Conservation (phyloP, 53 echinoderm and acorn worm genomes). For the Stichopus horrens region DNA sequence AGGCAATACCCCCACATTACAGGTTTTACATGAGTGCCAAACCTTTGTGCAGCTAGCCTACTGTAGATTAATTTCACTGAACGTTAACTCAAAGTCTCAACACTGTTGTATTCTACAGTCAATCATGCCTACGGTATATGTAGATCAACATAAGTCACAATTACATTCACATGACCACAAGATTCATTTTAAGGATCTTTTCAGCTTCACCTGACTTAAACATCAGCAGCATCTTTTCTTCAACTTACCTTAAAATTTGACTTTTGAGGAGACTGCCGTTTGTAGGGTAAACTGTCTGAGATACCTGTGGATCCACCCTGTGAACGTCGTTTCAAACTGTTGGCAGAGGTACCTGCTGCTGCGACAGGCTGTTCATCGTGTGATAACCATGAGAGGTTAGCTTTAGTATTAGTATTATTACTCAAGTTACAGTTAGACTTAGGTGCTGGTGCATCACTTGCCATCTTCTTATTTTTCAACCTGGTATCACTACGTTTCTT, state of each 20-base stretch:
- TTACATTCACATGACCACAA: not conserved
- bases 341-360: not conserved
- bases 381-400: not conserved
- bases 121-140: not conserved
- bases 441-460: not conserved
- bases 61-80: too few species aligned
- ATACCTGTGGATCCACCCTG: not conserved
- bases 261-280: slow-evolving; percentile 19
- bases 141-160: not conserved
- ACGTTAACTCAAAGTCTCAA: not conserved
- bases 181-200: not conserved
- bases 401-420: not conserved
- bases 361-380: not conserved
- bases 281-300: not conserved
- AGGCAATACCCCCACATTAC: too few species aligned
- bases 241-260: not conserved
- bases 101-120: not conserved
- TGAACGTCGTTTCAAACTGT: not conserved
- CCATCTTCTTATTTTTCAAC: not conserved
- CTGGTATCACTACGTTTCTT: not conserved
- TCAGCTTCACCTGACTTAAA: too few species aligned
- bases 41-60: too few species aligned
- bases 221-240: not conserved
- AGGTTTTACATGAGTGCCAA: too few species aligned
- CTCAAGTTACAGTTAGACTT: too few species aligned